Evolutionary conservation across 2,113 vertebrate species (phyloP).

Genomic region (Bufo bufo): DNA sequence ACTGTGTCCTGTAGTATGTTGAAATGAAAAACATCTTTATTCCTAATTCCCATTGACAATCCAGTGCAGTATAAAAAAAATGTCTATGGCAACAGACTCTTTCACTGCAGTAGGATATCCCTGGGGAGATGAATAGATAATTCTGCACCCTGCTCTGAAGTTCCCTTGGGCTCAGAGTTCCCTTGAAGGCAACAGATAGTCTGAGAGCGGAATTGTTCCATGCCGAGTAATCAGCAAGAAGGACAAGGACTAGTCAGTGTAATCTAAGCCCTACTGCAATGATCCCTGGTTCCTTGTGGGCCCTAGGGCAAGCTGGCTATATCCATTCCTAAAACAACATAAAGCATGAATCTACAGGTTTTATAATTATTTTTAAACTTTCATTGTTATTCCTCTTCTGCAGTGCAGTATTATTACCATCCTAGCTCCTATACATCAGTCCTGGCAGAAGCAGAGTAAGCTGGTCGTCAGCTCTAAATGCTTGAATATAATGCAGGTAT

Average conservation of each 20-base stretch:
- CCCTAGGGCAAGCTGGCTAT: conserved; percentile 25
- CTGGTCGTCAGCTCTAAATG: background rate
- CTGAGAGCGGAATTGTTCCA: conserved; percentile 23
- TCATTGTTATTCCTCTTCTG: background rate
- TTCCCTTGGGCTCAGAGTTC: conserved; percentile 18
- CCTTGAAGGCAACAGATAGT: conserved; percentile 38
- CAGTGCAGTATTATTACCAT: background rate
- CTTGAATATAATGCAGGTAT: background rate
- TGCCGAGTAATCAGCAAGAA: conserved; percentile 22
- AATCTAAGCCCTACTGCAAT: background rate
- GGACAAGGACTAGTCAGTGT: background rate
- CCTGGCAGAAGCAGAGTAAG: background rate
- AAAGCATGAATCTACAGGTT: background rate
- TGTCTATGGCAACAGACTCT: background rate
- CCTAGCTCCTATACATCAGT: background rate
- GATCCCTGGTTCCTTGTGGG: conserved; percentile 9
- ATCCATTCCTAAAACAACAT: background rate
- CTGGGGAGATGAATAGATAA: conserved; percentile 8
- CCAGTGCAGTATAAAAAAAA: background rate
- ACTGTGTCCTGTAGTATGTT: background rate
- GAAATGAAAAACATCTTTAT: background rate
- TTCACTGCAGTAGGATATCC: conserved; percentile 16
- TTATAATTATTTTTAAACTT: background rate
- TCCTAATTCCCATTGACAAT: background rate
- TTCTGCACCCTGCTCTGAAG: conserved; percentile 32